Conservation (phyloP, 2,888 invertebrate genomes). For the Steinernema scapterisci region DNA sequence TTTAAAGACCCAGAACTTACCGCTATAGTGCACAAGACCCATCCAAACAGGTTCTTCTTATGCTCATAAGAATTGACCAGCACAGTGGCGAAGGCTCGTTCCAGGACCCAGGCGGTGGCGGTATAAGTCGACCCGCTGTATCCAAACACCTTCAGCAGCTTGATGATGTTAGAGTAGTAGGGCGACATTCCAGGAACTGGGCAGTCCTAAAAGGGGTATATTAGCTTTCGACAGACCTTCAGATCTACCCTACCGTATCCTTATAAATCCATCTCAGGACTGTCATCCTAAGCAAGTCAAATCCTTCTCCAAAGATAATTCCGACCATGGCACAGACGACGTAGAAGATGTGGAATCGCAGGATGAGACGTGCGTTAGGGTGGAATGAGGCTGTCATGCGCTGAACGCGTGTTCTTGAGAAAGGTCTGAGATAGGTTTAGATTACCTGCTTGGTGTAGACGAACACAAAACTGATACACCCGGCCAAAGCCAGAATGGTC, state of each 20-base stretch:
- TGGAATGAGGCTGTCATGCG: neutral
- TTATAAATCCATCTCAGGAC: constrained; percentile 4
- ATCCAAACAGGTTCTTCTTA: constrained; percentile 1
- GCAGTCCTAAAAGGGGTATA: neutral
- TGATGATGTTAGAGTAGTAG: neutral
- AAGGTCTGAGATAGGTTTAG: too few species aligned
- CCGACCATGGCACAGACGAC: neutral
- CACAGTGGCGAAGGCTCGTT: neutral
- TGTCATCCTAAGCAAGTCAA: constrained; percentile 1
- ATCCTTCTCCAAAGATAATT: constrained; percentile 10
- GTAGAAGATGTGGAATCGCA: neutral
- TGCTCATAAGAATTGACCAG: constrained; percentile 15
- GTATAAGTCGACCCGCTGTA: constrained; percentile 16
- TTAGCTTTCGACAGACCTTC: neutral
- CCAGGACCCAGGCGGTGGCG: neutral
- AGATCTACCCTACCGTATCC: neutral
- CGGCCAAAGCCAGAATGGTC: neutral
- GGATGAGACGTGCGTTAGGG: constrained; percentile 13
- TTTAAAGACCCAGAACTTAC: neutral
- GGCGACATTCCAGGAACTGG: constrained; percentile 23
- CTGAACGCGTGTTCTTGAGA: neutral
- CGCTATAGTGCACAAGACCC: neutral
- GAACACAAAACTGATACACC: neutral
- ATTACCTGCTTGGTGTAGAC: neutral
- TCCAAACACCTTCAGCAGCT: neutral